phyloP scores from a whole-genome alignment of 2,888 invertebrate genomes.

The Patella ulyssiponensis region DNA sequence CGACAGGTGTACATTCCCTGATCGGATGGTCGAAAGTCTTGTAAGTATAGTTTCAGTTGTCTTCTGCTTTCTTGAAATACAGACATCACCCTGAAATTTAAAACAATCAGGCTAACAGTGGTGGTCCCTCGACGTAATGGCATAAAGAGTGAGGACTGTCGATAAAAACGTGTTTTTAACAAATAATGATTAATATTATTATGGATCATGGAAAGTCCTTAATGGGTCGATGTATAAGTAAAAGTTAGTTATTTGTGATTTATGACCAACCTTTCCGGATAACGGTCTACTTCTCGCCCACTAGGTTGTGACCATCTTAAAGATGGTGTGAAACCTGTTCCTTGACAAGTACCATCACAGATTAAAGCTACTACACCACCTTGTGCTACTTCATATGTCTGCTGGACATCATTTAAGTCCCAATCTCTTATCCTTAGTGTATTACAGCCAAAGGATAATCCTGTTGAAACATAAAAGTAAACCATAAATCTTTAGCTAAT shows the following conservation, averaged over 20 bases:
- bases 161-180: too few relatives aligned
- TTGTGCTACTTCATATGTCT: neutral
- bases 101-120: neutral
- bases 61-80: slow-evolving; percentile 19
- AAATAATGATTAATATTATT: too few relatives aligned
- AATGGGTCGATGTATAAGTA: too few relatives aligned
- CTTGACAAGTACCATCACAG: slow-evolving; percentile 23
- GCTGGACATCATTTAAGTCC: neutral
- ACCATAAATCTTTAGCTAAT: too few relatives aligned
- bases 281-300: slow-evolving; percentile 14
- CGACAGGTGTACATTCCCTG: slow-evolving; percentile 19
- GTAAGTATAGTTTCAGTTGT: slow-evolving; percentile 16
- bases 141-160: too few relatives aligned
- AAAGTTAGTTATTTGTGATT: too few relatives aligned
- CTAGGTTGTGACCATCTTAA: slow-evolving; percentile 19
- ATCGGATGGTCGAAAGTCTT: slow-evolving; percentile 16
- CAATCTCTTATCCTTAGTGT: neutral
- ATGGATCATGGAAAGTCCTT: too few relatives aligned
- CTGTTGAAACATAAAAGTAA: neutral
- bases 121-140: too few relatives aligned
- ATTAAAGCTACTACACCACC: slow-evolving; percentile 17
- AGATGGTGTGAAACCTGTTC: slow-evolving; percentile 17
- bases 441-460: neutral
- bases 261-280: slow-evolving; percentile 15
- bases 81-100: slow-evolving; percentile 14